phyloP scores from a whole-genome alignment of 2,888 invertebrate species.

The Phaedon cochleariae region DNA sequence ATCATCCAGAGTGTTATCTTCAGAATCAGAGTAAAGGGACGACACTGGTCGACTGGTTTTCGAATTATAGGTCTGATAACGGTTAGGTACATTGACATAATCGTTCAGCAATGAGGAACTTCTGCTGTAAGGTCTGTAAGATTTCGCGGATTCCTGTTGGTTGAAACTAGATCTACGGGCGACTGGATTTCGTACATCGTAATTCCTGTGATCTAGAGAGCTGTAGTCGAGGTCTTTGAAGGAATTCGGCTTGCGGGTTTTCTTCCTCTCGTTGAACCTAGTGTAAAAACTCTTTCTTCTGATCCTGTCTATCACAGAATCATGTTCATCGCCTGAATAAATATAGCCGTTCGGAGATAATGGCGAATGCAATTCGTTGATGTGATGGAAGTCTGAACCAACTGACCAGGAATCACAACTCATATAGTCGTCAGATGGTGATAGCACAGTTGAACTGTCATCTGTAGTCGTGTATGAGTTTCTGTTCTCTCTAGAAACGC shows the following conservation, averaged over 20 bases:
- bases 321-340: constrained; percentile 63
- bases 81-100: constrained; percentile 58
- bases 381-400: constrained; percentile 66
- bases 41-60: constrained; percentile 52
- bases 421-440: constrained; percentile 70
- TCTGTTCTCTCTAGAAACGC: constrained; percentile 36
- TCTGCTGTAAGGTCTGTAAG: constrained; percentile 52
- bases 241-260: constrained; percentile 73
- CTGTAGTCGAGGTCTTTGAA: constrained; percentile 57
- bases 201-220: constrained; percentile 53
- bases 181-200: constrained; percentile 49
- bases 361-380: constrained; percentile 48
- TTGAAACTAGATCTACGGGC: constrained; percentile 47
- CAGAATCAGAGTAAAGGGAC: constrained; percentile 55
- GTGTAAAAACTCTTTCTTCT: constrained; percentile 89
- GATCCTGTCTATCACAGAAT: constrained; percentile 85
- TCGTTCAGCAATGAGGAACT: constrained; percentile 56
- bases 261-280: constrained; percentile 85
- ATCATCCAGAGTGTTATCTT: constrained; percentile 57
- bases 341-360: constrained; percentile 60
- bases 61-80: constrained; percentile 59
- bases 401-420: constrained; percentile 71
- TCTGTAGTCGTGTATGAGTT: constrained; percentile 54
- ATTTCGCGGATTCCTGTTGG: constrained; percentile 45
- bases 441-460: constrained; percentile 62